These are phyloP conservation scores for Drosophila vallismaia DNA, from an alignment of 2,888 invertebrate genomes.

Conservation along the genomic window DNA sequence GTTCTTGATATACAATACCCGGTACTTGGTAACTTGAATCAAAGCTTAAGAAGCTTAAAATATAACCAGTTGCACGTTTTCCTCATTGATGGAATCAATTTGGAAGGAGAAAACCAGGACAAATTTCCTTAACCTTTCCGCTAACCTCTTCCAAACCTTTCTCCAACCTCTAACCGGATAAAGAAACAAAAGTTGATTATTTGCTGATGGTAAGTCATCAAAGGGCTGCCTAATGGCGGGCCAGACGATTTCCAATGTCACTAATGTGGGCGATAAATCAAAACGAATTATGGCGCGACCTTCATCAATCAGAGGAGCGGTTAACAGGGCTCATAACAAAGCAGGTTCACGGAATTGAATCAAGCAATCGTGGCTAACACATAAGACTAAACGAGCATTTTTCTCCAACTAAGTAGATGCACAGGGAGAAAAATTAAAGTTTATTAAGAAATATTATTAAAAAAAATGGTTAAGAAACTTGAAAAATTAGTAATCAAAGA, in stretches of 20 bases:
- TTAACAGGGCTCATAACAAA: conserved; percentile 41
- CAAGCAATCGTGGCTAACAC: conserved; percentile 11
- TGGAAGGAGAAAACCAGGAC: not conserved
- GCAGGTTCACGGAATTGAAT: conserved; percentile 29
- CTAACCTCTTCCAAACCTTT: not conserved
- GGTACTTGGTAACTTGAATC: no score
- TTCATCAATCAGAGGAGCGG: conserved; percentile 70
- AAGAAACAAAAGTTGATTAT: conserved; percentile 18
- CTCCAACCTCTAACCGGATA: not conserved
- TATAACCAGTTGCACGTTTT: not conserved
- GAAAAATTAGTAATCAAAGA: not conserved
- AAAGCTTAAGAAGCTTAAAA: no score
- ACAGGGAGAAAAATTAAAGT: conserved; percentile 27
- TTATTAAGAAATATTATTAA: conserved; percentile 38
- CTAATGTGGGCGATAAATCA: conserved; percentile 60
- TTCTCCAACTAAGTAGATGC: conserved; percentile 2
- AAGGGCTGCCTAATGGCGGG: conserved; percentile 4
- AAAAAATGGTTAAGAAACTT: conserved; percentile 13
- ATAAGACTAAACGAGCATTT: conserved; percentile 4
- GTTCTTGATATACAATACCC: no score
- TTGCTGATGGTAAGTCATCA: conserved; percentile 19
- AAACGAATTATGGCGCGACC: conserved; percentile 49
- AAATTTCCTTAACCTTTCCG: no score
- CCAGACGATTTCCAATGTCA: conserved; percentile 9
- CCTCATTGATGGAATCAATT: not conserved